Evolutionary conservation across 2,888 invertebrate genomes (phyloP).

Genomic region (Dryobota labecula): DNA sequence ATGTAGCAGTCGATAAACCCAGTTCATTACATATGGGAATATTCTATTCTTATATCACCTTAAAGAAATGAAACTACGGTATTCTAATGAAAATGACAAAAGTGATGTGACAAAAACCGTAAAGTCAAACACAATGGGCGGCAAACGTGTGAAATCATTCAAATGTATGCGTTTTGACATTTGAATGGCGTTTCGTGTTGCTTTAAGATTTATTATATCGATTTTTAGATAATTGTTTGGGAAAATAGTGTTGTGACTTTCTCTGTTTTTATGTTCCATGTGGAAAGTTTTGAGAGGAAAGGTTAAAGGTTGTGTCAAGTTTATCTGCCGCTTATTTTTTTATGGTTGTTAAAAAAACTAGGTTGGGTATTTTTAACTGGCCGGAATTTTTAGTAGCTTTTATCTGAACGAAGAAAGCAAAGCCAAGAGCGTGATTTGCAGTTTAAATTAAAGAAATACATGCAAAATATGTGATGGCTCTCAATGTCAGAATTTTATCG

Average conservation of each 20-base stretch:
- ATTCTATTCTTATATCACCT: constrained; percentile 42
- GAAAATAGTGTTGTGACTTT: constrained; percentile 50
- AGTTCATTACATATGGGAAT: constrained; percentile 48
- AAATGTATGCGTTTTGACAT: constrained; percentile 58
- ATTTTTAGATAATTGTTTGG: constrained; percentile 57
- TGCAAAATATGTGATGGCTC: neutral
- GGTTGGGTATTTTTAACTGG: neutral
- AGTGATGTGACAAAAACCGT: constrained; percentile 60
- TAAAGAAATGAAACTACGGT: constrained; percentile 55
- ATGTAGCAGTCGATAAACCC: constrained; percentile 6
- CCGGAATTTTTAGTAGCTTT: neutral
- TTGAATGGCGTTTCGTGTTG: constrained; percentile 55
- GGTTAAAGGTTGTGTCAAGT: constrained; percentile 10
- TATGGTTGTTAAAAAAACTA: constrained; percentile 8
- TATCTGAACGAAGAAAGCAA: constrained; percentile 18
- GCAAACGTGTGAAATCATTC: constrained; percentile 62
- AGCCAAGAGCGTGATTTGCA: constrained; percentile 16
- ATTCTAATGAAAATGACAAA: constrained; percentile 62
- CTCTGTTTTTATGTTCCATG: constrained; percentile 15
- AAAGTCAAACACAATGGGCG: constrained; percentile 56
- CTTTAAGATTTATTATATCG: constrained; percentile 58
- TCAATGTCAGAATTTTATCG: neutral
- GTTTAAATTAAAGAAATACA: constrained; percentile 7
- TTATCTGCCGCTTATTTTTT: neutral
- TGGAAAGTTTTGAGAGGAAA: constrained; percentile 30